Conservation (phyloP, 2,797 vertebrate species). For the Cryptoblepharus egeriae region DNA sequence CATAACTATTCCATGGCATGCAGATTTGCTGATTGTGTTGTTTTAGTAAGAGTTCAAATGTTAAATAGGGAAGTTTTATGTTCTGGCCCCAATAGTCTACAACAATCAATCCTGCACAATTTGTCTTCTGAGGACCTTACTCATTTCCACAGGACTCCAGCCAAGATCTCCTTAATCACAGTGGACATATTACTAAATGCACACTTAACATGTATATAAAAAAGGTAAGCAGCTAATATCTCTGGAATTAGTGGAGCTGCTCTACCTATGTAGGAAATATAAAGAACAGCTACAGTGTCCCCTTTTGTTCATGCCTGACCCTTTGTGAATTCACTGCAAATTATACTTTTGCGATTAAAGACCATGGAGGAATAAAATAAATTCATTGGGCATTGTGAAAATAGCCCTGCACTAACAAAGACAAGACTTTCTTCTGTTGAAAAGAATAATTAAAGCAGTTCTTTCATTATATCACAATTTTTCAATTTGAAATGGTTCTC, state of each 20-base stretch:
- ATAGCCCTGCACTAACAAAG: not conserved
- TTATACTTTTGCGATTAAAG: not conserved
- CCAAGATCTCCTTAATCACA: slow-evolving; percentile 23
- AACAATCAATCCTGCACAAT: not conserved
- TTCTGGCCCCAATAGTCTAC: not conserved
- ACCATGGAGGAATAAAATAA: slow-evolving; percentile 3
- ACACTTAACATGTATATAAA: slow-evolving; percentile 1
- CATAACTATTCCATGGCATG: slow-evolving; percentile 16
- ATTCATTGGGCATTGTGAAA: not conserved
- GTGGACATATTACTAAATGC: not conserved
- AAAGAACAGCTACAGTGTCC: not conserved
- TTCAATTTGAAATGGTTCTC: not conserved
- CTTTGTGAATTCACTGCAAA: slow-evolving; percentile 2
- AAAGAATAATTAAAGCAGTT: not conserved
- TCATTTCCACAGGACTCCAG: slow-evolving; percentile 13
- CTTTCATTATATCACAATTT: not conserved
- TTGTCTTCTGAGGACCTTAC: slow-evolving; percentile 12
- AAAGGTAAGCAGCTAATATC: not conserved
- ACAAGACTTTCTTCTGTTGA: slow-evolving; percentile 11
- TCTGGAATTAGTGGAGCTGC: not conserved
- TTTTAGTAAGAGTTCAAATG: not conserved
- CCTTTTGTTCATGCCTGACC: not conserved
- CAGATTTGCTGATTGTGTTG: slow-evolving; percentile 23
- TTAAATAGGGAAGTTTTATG: slow-evolving; percentile 21
- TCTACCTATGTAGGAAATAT: not conserved